phyloP scores from a whole-genome alignment of 1,140 invertebrate genomes.

The Drosophila bocqueti region DNA sequence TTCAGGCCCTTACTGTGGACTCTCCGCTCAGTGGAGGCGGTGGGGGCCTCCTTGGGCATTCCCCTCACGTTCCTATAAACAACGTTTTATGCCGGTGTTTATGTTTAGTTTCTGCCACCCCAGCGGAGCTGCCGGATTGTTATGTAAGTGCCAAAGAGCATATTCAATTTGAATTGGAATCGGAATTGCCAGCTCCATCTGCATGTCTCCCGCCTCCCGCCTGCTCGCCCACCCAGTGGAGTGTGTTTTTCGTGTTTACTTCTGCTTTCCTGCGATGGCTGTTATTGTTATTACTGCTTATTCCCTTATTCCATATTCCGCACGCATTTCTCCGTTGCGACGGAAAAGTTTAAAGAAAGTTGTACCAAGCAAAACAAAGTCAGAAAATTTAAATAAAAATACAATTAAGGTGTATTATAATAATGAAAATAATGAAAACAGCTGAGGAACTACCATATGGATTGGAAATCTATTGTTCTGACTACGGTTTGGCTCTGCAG shows the following conservation, averaged over 20 bases:
- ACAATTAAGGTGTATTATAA: slow-evolving; percentile 27
- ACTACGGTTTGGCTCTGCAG: neutral
- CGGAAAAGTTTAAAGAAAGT: slow-evolving; percentile 59
- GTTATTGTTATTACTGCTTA: slow-evolving; percentile 18
- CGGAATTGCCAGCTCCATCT: slow-evolving; percentile 28
- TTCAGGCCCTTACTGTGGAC: neutral
- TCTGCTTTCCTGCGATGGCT: slow-evolving; percentile 2
- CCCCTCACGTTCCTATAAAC: slow-evolving; percentile 66
- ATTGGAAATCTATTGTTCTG: neutral
- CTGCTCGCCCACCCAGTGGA: neutral
- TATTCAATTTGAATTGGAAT: slow-evolving; percentile 72
- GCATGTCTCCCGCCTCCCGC: neutral
- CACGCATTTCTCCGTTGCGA: slow-evolving; percentile 24
- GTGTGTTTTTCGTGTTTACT: neutral
- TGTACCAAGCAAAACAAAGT: slow-evolving; percentile 21
- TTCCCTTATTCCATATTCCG: slow-evolving; percentile 56
- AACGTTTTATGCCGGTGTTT: slow-evolving; percentile 72
- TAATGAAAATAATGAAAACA: slow-evolving; percentile 1
- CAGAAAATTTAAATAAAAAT: slow-evolving; percentile 31
- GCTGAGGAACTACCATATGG: neutral
- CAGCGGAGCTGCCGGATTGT: slow-evolving; percentile 20
- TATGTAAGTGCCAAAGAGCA: slow-evolving; percentile 66
- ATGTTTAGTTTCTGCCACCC: slow-evolving; percentile 50
- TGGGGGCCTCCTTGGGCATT: slow-evolving; percentile 11
- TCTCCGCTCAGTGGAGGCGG: neutral